Evolutionary conservation across 2,113 vertebrate species (phyloP).

Genomic region (Anarhynchus alexandrinus): DNA sequence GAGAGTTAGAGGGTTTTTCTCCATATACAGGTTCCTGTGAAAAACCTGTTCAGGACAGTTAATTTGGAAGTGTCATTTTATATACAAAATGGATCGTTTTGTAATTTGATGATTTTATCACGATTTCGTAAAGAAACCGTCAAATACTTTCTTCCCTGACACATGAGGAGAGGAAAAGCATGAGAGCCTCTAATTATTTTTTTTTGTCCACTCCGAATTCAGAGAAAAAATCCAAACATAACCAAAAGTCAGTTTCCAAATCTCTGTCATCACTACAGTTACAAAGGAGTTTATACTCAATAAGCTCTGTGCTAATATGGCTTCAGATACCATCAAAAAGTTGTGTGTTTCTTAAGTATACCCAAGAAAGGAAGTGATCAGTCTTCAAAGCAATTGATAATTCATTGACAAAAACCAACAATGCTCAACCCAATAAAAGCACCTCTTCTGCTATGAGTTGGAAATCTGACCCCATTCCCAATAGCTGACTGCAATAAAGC

Average conservation of each 20-base stretch:
- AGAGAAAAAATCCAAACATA: not conserved
- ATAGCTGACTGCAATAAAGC: constrained; percentile 25
- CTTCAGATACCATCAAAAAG: constrained; percentile 10
- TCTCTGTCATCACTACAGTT: not conserved
- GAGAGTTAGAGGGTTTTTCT: not conserved
- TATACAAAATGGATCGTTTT: not conserved
- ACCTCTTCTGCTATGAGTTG: not conserved
- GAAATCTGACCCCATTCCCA: constrained; percentile 30
- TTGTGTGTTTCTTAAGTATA: not conserved
- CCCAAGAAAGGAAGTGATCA: constrained; percentile 22
- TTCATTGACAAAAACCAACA: constrained; percentile 36
- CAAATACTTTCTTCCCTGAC: not conserved
- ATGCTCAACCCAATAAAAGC: constrained; percentile 36
- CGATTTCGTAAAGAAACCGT: not conserved
- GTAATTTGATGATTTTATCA: not conserved
- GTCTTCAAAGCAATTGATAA: constrained; percentile 46
- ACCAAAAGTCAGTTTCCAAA: not conserved
- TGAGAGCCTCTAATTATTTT: not conserved
- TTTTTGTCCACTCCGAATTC: not conserved
- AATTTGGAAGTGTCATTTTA: not conserved
- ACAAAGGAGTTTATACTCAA: not conserved
- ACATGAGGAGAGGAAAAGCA: not conserved
- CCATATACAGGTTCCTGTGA: not conserved
- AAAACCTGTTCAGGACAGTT: not conserved
- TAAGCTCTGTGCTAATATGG: not conserved